Evolutionary conservation across 2,797 vertebrate species (phyloP).

Genomic region (Caiman crocodilus): DNA sequence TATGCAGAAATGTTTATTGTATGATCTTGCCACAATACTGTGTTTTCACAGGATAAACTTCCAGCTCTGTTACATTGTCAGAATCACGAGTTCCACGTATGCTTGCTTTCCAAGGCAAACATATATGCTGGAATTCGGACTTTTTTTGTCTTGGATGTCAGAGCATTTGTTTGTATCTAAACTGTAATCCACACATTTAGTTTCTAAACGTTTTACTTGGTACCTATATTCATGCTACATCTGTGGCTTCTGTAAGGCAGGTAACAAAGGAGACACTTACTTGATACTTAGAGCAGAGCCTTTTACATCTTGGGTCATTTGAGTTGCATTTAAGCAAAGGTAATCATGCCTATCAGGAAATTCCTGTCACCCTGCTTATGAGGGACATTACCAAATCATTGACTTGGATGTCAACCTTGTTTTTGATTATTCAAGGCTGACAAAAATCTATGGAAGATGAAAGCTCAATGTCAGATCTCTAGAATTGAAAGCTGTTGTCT

Average conservation of each 20-base stretch:
- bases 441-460: neutral
- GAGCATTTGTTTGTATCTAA: neutral
- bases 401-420: neutral
- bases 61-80: neutral
- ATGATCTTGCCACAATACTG: neutral
- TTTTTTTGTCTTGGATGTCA: neutral
- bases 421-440: neutral
- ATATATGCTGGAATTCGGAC: neutral
- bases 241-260: neutral
- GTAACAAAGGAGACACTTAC: neutral
- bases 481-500: neutral
- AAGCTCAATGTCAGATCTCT: neutral
- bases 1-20: neutral
- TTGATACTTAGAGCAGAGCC: neutral
- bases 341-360: neutral
- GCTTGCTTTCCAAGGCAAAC: neutral
- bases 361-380: neutral
- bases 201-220: neutral
- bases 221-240: neutral
- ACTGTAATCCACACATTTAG: neutral
- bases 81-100: neutral
- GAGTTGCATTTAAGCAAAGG: neutral
- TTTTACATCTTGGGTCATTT: neutral
- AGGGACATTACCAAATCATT: neutral
- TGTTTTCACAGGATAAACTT: neutral